phyloP scores from a whole-genome alignment of 2,888 invertebrate genomes.

The Folsomia candida region DNA sequence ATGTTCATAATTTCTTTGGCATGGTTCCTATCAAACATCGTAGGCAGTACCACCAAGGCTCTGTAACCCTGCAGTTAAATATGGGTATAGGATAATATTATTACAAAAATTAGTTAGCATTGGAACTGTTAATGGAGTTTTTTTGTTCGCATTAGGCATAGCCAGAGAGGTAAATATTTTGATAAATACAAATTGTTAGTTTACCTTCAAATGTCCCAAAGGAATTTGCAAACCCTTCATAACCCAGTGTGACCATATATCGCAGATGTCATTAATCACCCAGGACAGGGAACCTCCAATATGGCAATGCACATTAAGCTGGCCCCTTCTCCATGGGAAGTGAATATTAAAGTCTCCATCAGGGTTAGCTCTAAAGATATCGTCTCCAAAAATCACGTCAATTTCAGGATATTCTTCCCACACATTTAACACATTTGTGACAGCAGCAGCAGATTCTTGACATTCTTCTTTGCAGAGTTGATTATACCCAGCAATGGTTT shows the following conservation, averaged over 20 bases:
- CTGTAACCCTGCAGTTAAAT: conserved; percentile 71
- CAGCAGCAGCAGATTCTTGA: conserved; percentile 24
- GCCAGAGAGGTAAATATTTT: background rate
- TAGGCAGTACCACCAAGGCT: conserved; percentile 83
- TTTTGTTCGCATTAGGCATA: background rate
- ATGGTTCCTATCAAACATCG: conserved; percentile 81
- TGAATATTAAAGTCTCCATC: conserved; percentile 77
- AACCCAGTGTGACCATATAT: conserved; percentile 82
- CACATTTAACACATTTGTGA: background rate
- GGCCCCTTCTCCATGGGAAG: conserved; percentile 84
- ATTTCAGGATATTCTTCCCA: conserved; percentile 23
- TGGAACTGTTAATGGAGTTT: too few relatives aligned
- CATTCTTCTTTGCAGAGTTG: conserved; percentile 57
- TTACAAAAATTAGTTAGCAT: too few relatives aligned
- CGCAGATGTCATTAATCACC: conserved; percentile 78
- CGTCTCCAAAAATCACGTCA: conserved; percentile 39
- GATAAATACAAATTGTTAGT: conserved; percentile 6
- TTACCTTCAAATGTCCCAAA: conserved; percentile 58
- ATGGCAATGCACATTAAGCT: conserved; percentile 77
- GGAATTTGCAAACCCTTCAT: conserved; percentile 74
- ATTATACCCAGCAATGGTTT: conserved; percentile 85
- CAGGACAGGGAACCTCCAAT: conserved; percentile 83
- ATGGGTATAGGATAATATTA: background rate
- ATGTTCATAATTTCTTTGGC: conserved; percentile 80
- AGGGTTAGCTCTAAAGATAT: conserved; percentile 61